Evolutionary conservation across 2,888 invertebrate species (phyloP).

Genomic region (Pilophorus perplexus): DNA sequence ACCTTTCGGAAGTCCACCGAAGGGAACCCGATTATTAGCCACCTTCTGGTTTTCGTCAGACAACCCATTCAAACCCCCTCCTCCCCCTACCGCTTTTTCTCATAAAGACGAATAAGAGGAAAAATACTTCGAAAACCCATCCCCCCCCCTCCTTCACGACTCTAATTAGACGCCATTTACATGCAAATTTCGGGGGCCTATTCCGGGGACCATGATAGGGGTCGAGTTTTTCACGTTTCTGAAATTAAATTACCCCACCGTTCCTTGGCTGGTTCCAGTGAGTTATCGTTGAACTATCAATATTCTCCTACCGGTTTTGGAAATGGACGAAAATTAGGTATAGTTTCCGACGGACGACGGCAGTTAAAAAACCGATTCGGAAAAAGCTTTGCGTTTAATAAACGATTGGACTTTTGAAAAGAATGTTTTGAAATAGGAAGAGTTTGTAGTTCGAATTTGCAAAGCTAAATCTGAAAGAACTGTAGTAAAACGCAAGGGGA

Average conservation of each 20-base stretch:
- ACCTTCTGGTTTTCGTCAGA: conserved; percentile 23
- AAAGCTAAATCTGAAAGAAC: no score
- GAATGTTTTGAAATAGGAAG: no score
- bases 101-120: conserved; percentile 8
- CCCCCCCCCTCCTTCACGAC: conserved; percentile 8
- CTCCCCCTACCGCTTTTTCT: background rate
- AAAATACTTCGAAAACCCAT: no score
- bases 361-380: no score
- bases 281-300: conserved; percentile 15
- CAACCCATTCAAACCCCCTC: conserved; percentile 19
- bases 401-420: no score
- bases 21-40: conserved; percentile 27
- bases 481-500: no score
- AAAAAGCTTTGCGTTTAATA: no score
- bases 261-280: background rate
- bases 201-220: conserved; percentile 19
- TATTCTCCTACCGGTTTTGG: no score
- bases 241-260: conserved; percentile 26
- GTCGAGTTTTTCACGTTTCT: conserved; percentile 27
- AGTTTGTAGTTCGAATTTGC: no score
- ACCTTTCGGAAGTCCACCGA: conserved; percentile 13
- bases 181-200: conserved; percentile 22
- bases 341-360: no score
- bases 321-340: no score
- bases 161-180: conserved; percentile 25